A percentile compares a stretch with the other conserved stretches of the same genome.
These are phyloP conservation scores for Nerophis ophidion DNA, from an alignment of 2,113 vertebrate genomes.

Conservation along the genomic window DNA sequence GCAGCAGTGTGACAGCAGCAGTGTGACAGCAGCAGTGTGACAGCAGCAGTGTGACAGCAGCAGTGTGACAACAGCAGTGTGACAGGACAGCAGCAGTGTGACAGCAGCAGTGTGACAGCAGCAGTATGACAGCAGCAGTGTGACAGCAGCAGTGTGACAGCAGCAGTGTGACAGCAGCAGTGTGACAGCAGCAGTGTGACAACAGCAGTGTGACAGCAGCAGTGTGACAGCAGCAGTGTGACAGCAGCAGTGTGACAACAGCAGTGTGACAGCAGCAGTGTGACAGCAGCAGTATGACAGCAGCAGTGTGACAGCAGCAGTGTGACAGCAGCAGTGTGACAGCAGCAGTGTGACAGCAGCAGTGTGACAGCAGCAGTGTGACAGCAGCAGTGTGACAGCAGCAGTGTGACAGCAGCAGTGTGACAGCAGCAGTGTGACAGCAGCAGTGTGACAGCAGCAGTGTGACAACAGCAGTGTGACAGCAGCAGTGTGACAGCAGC, in stretches of 20 bases:
- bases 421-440: background rate
- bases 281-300: background rate
- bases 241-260: conserved; percentile 8
- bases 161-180: too few relatives aligned
- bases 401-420: conserved; percentile 1
- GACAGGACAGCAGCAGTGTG: too few relatives aligned
- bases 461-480: too few relatives aligned
- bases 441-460: too few relatives aligned
- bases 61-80: too few relatives aligned
- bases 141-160: background rate
- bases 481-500: too few relatives aligned
- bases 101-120: conserved; percentile 8
- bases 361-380: too few relatives aligned
- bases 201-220: conserved; percentile 1
- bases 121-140: background rate
- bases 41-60: conserved; percentile 5
- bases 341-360: conserved; percentile 1
- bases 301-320: too few relatives aligned
- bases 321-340: conserved; percentile 3
- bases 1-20: conserved; percentile 1
- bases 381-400: conserved; percentile 8
- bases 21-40: too few relatives aligned
- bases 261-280: conserved; percentile 1
- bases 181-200: conserved; percentile 3
- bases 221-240: too few relatives aligned